phyloP scores from a whole-genome alignment of 2,113 vertebrate species.

The Pristiophorus japonicus region DNA sequence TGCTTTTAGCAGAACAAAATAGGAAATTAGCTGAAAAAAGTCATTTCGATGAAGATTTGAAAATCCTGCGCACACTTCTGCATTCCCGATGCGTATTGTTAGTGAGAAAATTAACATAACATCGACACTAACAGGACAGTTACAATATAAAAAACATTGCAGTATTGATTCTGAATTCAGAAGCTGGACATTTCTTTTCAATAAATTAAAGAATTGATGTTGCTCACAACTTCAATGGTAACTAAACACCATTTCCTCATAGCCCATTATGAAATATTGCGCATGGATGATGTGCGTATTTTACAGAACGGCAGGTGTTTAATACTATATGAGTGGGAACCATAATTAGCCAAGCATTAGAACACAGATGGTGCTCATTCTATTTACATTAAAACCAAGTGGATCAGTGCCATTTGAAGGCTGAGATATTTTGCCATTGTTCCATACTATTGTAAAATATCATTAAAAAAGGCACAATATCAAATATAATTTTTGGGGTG shows the following conservation, averaged over 20 bases:
- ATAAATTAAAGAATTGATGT: background rate
- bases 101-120: background rate
- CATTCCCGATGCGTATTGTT: background rate
- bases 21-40: background rate
- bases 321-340: background rate
- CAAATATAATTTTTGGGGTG: background rate
- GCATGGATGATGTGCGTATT: background rate
- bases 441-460: background rate
- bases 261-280: background rate
- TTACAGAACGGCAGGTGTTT: background rate
- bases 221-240: background rate
- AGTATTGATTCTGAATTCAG: background rate
- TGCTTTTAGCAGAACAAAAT: background rate
- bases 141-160: background rate
- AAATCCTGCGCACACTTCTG: background rate
- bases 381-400: background rate
- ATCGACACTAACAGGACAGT: no score
- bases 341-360: conserved; percentile 1
- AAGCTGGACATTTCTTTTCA: background rate
- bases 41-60: background rate
- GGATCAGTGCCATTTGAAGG: background rate
- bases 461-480: background rate
- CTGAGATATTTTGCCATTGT: background rate
- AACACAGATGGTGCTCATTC: background rate
- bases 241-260: background rate